Percentiles rank a stretch among this genome's conserved stretches.
Evolutionary conservation across 2,888 invertebrate genomes (phyloP).

Genomic region (Nycteola revayana): DNA sequence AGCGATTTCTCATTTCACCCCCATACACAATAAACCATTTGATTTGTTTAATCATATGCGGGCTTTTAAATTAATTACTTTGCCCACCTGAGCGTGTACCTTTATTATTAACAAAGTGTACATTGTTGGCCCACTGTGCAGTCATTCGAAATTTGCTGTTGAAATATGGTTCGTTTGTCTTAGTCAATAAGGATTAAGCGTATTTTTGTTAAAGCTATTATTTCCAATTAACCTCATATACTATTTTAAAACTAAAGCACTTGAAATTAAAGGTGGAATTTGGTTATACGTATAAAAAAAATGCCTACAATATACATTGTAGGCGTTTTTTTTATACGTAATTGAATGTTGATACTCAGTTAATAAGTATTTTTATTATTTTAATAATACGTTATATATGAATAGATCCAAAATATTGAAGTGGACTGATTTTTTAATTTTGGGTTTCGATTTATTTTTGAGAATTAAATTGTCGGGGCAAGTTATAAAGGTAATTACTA

Average conservation of each 20-base stretch:
- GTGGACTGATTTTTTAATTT: conserved; percentile 29
- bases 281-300: conserved; percentile 15
- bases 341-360: conserved; percentile 55
- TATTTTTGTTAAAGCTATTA: conserved; percentile 15
- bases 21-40: conserved; percentile 70
- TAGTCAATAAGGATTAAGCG: not conserved
- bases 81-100: conserved; percentile 76
- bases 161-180: not conserved
- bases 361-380: conserved; percentile 38
- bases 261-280: conserved; percentile 13
- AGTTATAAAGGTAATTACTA: conserved; percentile 17
- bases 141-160: too few relatives aligned
- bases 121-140: not conserved
- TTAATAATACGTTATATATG: conserved; percentile 49
- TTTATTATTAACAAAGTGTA: conserved; percentile 43
- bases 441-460: conserved; percentile 15
- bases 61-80: conserved; percentile 80
- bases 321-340: conserved; percentile 40
- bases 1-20: conserved; percentile 80
- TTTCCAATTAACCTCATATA: conserved; percentile 14
- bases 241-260: conserved; percentile 18
- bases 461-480: conserved; percentile 27
- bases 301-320: conserved; percentile 32
- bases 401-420: conserved; percentile 39
- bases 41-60: conserved; percentile 82